A percentile compares a stretch with the other conserved stretches of the same genome.
Evolutionary conservation across 1,140 invertebrate species (phyloP).

Genomic region (Ditylenchus dipsaci): DNA sequence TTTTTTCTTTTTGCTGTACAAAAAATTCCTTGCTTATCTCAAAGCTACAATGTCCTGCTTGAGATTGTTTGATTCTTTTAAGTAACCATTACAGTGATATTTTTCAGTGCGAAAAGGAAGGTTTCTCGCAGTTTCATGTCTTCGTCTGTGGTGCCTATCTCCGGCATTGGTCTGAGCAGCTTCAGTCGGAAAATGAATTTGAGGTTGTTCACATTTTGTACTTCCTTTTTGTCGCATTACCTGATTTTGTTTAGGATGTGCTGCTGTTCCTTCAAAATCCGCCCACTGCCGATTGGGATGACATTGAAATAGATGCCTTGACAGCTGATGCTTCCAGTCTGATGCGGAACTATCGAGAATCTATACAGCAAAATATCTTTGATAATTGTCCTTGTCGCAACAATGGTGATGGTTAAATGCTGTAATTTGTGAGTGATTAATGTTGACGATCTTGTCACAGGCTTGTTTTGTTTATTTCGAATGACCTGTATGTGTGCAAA

Average conservation of each 20-base stretch:
- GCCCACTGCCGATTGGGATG: slow-evolving; percentile 90
- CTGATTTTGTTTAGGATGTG: slow-evolving; percentile 68
- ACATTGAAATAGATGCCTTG: slow-evolving; percentile 72
- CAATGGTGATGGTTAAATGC: no score
- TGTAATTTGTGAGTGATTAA: no score
- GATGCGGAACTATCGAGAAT: slow-evolving; percentile 86
- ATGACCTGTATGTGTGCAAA: no score
- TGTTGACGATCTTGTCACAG: no score
- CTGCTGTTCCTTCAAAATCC: slow-evolving; percentile 96
- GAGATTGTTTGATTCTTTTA: no score
- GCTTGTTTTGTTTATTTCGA: no score
- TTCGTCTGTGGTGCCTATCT: slow-evolving; percentile 98
- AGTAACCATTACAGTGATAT: background rate
- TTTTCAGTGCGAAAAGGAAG: slow-evolving; percentile 75
- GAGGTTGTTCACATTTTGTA: slow-evolving; percentile 66
- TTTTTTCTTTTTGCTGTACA: no score
- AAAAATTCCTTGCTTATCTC: no score
- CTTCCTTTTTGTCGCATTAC: slow-evolving; percentile 34
- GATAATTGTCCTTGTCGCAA: no score
- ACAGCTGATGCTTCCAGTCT: slow-evolving; percentile 91
- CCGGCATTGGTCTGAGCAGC: slow-evolving; percentile 82
- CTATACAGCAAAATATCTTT: slow-evolving; percentile 17
- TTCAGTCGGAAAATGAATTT: slow-evolving; percentile 87
- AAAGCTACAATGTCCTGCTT: no score
- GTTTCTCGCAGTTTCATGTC: slow-evolving; percentile 90